Base-by-base conservation (phyloP, 2,113 vertebrate genomes). In the Pomatorhinus ruficollis region DNA sequence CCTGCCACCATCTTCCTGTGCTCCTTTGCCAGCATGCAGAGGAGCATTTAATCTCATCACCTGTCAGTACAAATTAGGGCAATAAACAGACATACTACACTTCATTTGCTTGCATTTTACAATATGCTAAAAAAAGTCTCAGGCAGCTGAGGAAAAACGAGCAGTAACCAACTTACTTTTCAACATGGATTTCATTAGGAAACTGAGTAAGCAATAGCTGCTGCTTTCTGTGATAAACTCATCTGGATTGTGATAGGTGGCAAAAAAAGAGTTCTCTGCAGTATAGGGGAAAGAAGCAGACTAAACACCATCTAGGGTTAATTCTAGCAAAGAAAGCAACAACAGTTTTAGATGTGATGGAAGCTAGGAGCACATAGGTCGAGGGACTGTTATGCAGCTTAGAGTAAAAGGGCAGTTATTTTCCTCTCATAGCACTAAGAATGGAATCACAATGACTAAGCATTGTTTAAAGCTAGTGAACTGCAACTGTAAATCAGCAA, bases 401-500 rank as follows among this genome's bases (percentile, higher is more conserved):
- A 47, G n/a, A 84, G 77, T 93, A 53, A 81, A 95, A 95, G 61
- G 63, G 86, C 49, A 94, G 77, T 74, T 57, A 83, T 94, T 95
- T 83, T 97, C 81, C 79, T 95, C 61, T 93, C 54, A 49, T 40
- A 83, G 37, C 49, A 54, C 49, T 71, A 27, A 80, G 80, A 92
- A 82, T 93, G 50, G 70, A 95, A 81, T 49, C 61, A 33, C 94
- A 95, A 86, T 93, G 82, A n/a, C 61, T 93, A 94, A 95, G 50
- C 86, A 71, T 96, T 97, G 90, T 96, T 97, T 97, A 98, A 98
- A 96, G 74, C 91, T 97, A 93, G 72, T 96, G 95, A 97, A 92
- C 77, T 78, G 39, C 93, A 96, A 75, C 90, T 54, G 89, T 97
- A 97, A 97, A 97, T 97, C 95, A 97, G 89, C 83, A 97, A 97